These are phyloP conservation scores for rabbit (Oryctolagus cuniculus) DNA, from an alignment of 2,113 vertebrate genomes.

Conservation along the genomic window mOryCun1.1 NC_091435.1:13591001-13591500, in stretches of 20 bases:
- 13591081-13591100: background rate
- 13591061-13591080: background rate
- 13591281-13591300: background rate
- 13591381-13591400: background rate
- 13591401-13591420: background rate
- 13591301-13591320: slow-evolving; percentile 54
- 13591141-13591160: background rate
- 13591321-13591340: slow-evolving; percentile 54
- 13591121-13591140: background rate
- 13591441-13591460: background rate
- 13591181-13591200: background rate
- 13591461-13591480: rapidly evolving
- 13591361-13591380: slow-evolving; percentile 51
- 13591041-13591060: background rate
- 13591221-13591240: slow-evolving; percentile 1
- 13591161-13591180: background rate
- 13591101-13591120: background rate
- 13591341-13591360: slow-evolving; percentile 20
- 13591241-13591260: slow-evolving; percentile 11
- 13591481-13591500: background rate
- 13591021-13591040: background rate
- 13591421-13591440: background rate
- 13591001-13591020: background rate
- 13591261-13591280: background rate
- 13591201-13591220: background rate